A percentile compares a stretch with the other conserved stretches of the same genome.
Evolutionary conservation across 2,113 vertebrate genomes (phyloP).

Genomic region (Semnornis frantzii): DNA sequence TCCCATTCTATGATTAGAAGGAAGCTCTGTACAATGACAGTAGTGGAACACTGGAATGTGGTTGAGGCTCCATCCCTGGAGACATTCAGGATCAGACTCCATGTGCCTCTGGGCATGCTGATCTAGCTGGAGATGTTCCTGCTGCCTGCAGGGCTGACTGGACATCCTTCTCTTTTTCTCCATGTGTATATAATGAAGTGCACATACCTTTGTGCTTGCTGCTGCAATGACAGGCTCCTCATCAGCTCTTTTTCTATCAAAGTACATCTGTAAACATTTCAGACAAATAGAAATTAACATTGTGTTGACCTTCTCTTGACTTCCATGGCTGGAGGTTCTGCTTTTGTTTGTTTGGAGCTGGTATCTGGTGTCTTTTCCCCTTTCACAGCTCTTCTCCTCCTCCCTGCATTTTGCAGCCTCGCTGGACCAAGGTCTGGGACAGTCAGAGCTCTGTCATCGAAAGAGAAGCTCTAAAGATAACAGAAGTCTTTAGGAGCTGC

Average conservation of each 20-base stretch:
- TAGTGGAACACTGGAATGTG: too few relatives aligned
- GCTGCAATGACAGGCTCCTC: background rate
- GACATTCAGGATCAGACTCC: too few relatives aligned
- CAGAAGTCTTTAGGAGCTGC: background rate
- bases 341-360: background rate
- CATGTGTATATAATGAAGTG: background rate
- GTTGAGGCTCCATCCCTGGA: too few relatives aligned
- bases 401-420: background rate
- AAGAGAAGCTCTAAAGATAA: slow-evolving; percentile 33
- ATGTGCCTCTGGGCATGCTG: too few relatives aligned
- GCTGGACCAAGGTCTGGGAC: background rate
- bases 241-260: background rate
- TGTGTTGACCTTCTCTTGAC: background rate
- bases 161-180: background rate
- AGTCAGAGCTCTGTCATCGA: background rate
- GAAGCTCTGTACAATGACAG: too few relatives aligned
- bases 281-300: background rate
- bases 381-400: background rate
- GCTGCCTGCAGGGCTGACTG: too few relatives aligned
- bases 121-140: too few relatives aligned
- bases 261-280: background rate
- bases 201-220: background rate
- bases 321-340: background rate
- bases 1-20: too few relatives aligned
- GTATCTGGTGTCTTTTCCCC: background rate